These are phyloP conservation scores for Asbolus verrucosus DNA, from an alignment of 1,140 invertebrate species.

Conservation along the genomic window DNA sequence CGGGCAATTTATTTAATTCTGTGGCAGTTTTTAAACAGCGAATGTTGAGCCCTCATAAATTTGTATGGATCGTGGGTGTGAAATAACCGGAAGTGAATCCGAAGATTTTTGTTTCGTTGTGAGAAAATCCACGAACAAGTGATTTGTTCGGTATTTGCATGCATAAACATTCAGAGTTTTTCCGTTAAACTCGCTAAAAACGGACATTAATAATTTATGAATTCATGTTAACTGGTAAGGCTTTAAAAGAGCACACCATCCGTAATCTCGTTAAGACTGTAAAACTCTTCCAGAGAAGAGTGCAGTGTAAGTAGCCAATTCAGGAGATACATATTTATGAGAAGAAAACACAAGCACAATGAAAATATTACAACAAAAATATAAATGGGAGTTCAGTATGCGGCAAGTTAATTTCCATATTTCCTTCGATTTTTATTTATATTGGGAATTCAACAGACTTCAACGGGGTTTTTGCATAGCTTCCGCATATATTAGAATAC, in stretches of 20 bases:
- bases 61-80: too few species aligned
- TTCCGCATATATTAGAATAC: slow-evolving; percentile 57
- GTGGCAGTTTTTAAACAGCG: too few species aligned
- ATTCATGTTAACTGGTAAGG: slow-evolving; percentile 40
- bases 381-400: slow-evolving; percentile 47
- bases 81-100: too few species aligned
- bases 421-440: slow-evolving; percentile 59
- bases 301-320: slow-evolving; percentile 50
- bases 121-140: not conserved
- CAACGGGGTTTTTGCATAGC: slow-evolving; percentile 47
- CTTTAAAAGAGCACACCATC: slow-evolving; percentile 33
- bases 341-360: slow-evolving; percentile 50
- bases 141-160: slow-evolving; percentile 5
- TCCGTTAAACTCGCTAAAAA: slow-evolving; percentile 3
- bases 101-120: too few species aligned
- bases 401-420: slow-evolving; percentile 56
- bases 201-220: slow-evolving; percentile 42
- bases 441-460: slow-evolving; percentile 49
- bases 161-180: too few species aligned
- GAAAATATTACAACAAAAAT: slow-evolving; percentile 53
- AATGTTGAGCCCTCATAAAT: too few species aligned
- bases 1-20: too few species aligned
- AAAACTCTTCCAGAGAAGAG: slow-evolving; percentile 48
- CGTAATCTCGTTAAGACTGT: slow-evolving; percentile 49
- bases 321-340: slow-evolving; percentile 54